phyloP scores from a whole-genome alignment of 1,140 invertebrate species.

The Notospermus geniculatus region DNA sequence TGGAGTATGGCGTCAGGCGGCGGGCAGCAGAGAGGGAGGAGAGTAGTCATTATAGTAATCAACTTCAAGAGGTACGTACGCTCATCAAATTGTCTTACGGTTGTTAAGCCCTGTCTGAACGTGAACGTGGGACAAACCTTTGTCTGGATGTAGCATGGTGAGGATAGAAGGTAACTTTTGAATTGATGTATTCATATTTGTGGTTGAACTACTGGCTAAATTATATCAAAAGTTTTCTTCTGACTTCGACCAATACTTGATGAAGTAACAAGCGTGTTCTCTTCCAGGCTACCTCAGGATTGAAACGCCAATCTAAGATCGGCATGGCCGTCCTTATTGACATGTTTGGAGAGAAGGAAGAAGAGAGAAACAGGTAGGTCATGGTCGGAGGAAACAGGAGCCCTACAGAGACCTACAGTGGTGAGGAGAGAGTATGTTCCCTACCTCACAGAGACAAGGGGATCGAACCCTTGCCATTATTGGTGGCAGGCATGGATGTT shows the following conservation, averaged over 20 bases:
- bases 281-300: conserved; percentile 12
- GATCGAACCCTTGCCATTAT: too few relatives aligned
- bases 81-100: conserved; percentile 22
- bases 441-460: too few relatives aligned
- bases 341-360: conserved; percentile 28
- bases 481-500: conserved; percentile 6
- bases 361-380: conserved; percentile 23
- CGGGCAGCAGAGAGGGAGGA: conserved; percentile 15
- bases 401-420: too few relatives aligned
- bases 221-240: not conserved
- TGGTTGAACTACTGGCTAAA: not conserved
- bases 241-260: too few relatives aligned
- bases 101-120: not conserved
- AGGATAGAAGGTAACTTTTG: not conserved
- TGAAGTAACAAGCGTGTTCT: conserved; percentile 9
- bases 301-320: conserved; percentile 52
- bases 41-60: not conserved
- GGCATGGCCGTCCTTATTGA: conserved; percentile 61
- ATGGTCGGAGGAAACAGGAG: too few relatives aligned
- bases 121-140: not conserved
- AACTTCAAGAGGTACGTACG: conserved; percentile 29
- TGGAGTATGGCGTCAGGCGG: conserved; percentile 47
- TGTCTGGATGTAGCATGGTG: not conserved
- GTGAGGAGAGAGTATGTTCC: too few relatives aligned
- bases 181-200: not conserved